Evolutionary conservation across 2,113 vertebrate species (phyloP).

Genomic region (Psittacula cyanocephala): DNA sequence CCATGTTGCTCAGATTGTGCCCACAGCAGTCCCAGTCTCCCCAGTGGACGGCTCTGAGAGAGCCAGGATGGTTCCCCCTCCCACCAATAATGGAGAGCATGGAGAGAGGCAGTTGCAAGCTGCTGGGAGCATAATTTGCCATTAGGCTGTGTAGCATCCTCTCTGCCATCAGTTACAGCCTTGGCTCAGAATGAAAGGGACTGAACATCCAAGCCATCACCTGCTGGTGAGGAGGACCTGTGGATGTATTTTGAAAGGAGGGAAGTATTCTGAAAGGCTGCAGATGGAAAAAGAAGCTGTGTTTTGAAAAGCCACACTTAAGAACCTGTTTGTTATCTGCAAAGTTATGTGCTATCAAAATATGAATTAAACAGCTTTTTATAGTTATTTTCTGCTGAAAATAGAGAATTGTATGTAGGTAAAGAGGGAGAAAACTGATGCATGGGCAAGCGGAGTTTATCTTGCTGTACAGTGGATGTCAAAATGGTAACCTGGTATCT

Average conservation of each 20-base stretch:
- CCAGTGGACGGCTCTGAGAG: fast-evolving
- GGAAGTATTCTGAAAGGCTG: background rate
- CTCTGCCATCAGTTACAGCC: background rate
- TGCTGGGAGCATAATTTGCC: background rate
- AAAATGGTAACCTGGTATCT: background rate
- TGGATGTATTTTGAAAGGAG: background rate
- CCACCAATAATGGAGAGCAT: fast-evolving
- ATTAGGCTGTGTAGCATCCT: background rate
- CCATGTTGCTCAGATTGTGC: fast-evolving
- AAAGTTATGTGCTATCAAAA: background rate
- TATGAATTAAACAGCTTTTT: background rate
- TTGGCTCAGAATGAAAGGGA: background rate
- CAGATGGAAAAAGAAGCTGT: background rate
- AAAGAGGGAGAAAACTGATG: background rate
- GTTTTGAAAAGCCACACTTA: background rate
- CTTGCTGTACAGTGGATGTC: background rate
- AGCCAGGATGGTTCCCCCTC: background rate
- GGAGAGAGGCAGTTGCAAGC: background rate
- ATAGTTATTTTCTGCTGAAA: background rate
- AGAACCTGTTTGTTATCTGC: background rate
- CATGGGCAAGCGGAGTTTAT: background rate
- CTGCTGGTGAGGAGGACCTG: background rate
- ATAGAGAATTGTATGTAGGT: background rate
- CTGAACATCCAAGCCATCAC: background rate
- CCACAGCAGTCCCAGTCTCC: background rate